These are phyloP conservation scores for Morone saxatilis DNA, from an alignment of 2,113 vertebrate species.

Conservation along the genomic window DNA sequence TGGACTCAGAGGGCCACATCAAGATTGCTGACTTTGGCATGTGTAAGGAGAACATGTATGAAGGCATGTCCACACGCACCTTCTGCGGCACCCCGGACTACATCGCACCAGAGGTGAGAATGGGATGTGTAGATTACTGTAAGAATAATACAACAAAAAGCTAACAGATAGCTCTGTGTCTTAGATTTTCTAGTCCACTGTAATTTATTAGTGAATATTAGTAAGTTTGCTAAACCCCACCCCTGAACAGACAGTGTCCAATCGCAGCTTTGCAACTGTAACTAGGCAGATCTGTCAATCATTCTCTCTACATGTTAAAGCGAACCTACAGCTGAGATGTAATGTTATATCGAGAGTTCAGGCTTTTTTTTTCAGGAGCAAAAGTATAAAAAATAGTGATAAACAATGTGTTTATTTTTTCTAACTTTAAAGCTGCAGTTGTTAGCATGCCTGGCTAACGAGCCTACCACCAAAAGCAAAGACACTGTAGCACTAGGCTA, in stretches of 20 bases:
- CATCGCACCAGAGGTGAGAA: conserved; percentile 96
- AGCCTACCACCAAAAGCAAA: too few relatives aligned
- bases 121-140: neutral
- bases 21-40: conserved; percentile 99
- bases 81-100: conserved; percentile 99
- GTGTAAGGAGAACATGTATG: conserved; percentile 97
- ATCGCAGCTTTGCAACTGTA: neutral
- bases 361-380: too few relatives aligned
- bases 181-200: neutral
- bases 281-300: neutral
- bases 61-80: conserved; percentile 94
- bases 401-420: too few relatives aligned
- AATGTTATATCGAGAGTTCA: too few relatives aligned
- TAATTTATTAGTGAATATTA: neutral
- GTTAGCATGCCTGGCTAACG: too few relatives aligned
- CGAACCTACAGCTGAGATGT: too few relatives aligned
- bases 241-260: neutral
- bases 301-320: neutral
- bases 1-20: conserved; percentile 98
- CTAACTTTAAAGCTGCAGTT: too few relatives aligned
- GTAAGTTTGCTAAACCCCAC: neutral
- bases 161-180: too few relatives aligned
- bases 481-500: too few relatives aligned
- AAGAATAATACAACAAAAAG: neutral
- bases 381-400: too few relatives aligned